phyloP scores from a whole-genome alignment of 2,888 invertebrate genomes.

The Campoplex capitator region DNA sequence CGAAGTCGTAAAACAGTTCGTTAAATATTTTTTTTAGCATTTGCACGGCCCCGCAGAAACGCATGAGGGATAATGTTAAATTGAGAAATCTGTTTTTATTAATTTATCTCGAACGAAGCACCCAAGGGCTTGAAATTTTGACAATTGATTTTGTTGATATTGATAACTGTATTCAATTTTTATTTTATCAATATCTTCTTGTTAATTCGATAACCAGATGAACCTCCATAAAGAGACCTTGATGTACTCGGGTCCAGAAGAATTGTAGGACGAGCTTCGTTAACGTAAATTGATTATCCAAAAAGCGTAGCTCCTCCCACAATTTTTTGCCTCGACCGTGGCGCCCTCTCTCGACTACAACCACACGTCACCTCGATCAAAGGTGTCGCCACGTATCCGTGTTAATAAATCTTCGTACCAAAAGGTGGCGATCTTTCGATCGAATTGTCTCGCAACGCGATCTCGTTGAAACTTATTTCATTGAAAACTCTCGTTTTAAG shows the following conservation, averaged over 20 bases:
- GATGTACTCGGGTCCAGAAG: neutral
- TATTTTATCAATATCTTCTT: no score
- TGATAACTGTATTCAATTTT: no score
- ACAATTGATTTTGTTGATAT: no score
- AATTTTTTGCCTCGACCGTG: neutral
- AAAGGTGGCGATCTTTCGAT: constrained; percentile 12
- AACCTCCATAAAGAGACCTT: neutral
- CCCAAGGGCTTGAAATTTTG: no score
- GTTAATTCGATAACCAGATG: no score
- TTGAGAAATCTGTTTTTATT: no score
- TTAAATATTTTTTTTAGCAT: no score
- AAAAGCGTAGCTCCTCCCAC: neutral
- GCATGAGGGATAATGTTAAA: no score
- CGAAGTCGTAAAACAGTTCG: no score
- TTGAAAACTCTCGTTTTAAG: constrained; percentile 24
- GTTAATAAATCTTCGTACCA: constrained; percentile 20
- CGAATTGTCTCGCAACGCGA: constrained; percentile 24
- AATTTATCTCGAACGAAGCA: no score
- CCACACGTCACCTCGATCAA: neutral
- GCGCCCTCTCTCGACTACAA: neutral
- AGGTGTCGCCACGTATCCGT: constrained; percentile 6
- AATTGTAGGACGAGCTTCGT: constrained; percentile 4
- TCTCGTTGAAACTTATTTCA: constrained; percentile 13
- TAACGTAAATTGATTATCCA: neutral
- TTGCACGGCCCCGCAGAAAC: no score